These are phyloP conservation scores for Pelmatolapia mariae DNA, from an alignment of 2,113 vertebrate genomes.

Conservation along the genomic window DNA sequence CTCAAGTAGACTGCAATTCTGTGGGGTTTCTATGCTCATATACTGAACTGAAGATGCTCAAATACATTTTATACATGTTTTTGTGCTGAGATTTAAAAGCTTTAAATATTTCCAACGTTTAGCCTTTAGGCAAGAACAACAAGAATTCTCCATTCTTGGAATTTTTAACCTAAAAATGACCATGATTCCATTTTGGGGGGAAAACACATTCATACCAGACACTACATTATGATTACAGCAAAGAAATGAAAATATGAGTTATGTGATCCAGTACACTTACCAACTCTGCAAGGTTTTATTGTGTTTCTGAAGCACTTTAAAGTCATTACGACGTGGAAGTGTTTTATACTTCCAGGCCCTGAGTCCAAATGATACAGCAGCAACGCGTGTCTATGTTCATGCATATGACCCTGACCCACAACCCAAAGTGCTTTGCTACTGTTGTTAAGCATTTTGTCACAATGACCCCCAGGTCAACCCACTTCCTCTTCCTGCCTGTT, in stretches of 20 bases:
- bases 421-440: slow-evolving; percentile 40
- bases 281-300: neutral
- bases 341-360: neutral
- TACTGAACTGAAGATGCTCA: neutral
- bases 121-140: neutral
- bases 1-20: neutral
- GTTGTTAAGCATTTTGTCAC: slow-evolving; percentile 65
- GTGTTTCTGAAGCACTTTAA: neutral
- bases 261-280: neutral
- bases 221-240: neutral
- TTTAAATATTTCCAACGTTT: neutral
- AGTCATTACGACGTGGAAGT: neutral
- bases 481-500: slow-evolving; percentile 60
- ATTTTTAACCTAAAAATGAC: neutral
- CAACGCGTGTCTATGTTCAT: neutral
- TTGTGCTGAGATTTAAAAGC: neutral
- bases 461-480: slow-evolving; percentile 45
- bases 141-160: neutral
- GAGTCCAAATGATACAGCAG: slow-evolving; percentile 6
- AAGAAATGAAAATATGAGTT: neutral
- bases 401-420: slow-evolving; percentile 48
- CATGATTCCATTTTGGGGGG: rapidly evolving
- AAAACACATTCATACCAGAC: neutral
- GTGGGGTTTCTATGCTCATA: neutral
- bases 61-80: neutral